Percentiles rank a stretch among this genome's conserved stretches.
Conservation (phyloP, 1,140 invertebrate species). For the Xylocopa sonorina region DNA sequence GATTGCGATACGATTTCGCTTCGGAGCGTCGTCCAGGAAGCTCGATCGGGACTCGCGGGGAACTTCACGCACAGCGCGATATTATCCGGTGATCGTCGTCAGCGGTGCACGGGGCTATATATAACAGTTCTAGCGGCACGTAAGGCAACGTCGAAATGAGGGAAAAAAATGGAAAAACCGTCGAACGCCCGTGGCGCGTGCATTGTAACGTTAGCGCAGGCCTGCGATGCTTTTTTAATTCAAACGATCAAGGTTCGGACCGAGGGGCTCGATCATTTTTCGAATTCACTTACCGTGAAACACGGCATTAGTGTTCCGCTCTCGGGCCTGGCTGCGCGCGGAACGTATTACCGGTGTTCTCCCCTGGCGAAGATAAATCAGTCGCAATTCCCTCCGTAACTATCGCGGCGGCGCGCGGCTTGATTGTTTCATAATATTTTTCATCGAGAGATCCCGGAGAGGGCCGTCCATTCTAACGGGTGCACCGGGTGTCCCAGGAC, state of each 20-base stretch:
- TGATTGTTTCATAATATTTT: constrained; percentile 55
- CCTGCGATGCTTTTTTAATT: constrained; percentile 27
- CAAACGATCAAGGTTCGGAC: constrained; percentile 31
- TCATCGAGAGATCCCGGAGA: constrained; percentile 37
- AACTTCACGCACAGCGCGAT: constrained; percentile 1
- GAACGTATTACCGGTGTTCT: constrained; percentile 46
- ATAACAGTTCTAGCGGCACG: neutral
- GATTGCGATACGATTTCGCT: too few relatives aligned
- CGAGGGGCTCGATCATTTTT: constrained; percentile 56
- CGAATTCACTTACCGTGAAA: constrained; percentile 60
- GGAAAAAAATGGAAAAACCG: neutral
- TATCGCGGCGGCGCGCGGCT: constrained; percentile 29
- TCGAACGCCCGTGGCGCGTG: constrained; percentile 27
- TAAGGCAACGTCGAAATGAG: neutral
- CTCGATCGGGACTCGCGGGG: neutral
- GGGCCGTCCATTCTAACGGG: constrained; percentile 21
- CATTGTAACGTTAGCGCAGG: constrained; percentile 24
- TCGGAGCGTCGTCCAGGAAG: too few relatives aligned
- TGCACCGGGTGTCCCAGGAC: too few relatives aligned
- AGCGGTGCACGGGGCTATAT: neutral
- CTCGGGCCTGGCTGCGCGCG: constrained; percentile 23
- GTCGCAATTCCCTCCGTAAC: constrained; percentile 48
- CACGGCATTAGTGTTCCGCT: constrained; percentile 40
- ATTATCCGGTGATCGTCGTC: constrained; percentile 6
- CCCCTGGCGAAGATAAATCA: constrained; percentile 46